These are phyloP conservation scores for Drosophila lowei DNA, from an alignment of 1,140 invertebrate species.

Conservation along the genomic window DNA sequence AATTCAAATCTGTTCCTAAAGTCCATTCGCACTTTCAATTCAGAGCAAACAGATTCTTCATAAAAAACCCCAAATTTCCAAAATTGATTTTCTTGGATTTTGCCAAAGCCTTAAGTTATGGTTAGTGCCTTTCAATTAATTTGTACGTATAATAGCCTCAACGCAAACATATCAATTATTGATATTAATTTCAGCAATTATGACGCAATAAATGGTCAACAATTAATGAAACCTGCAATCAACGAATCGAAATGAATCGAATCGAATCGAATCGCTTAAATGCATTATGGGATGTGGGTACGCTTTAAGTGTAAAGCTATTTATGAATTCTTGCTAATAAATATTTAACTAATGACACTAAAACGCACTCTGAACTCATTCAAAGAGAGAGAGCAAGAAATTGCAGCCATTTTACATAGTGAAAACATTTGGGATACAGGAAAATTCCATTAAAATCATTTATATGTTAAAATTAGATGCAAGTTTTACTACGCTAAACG, in stretches of 20 bases:
- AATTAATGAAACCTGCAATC: conserved; percentile 47
- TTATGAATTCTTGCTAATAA: conserved; percentile 50
- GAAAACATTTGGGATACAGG: conserved; percentile 8
- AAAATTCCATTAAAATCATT: conserved; percentile 41
- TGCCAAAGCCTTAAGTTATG: neutral
- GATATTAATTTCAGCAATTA: conserved; percentile 51
- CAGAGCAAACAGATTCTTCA: too few relatives aligned
- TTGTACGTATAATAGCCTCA: neutral
- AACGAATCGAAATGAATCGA: conserved; percentile 9
- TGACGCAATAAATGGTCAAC: conserved; percentile 44
- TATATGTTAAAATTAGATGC: conserved; percentile 32
- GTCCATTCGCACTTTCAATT: too few relatives aligned
- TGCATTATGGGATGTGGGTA: conserved; percentile 12
- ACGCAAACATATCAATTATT: conserved; percentile 41
- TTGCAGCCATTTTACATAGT: neutral
- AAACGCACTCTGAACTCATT: conserved; percentile 30
- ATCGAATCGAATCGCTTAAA: conserved; percentile 26
- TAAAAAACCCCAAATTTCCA: too few relatives aligned
- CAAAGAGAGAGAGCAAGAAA: neutral
- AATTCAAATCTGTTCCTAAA: too few relatives aligned
- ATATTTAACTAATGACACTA: conserved; percentile 53
- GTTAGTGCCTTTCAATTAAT: conserved; percentile 1
- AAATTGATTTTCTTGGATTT: too few relatives aligned
- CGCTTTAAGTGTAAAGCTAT: conserved; percentile 44
- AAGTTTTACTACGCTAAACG: conserved; percentile 43